Base-by-base conservation (phyloP, 2,888 invertebrate species). In the Xanthia togata region DNA sequence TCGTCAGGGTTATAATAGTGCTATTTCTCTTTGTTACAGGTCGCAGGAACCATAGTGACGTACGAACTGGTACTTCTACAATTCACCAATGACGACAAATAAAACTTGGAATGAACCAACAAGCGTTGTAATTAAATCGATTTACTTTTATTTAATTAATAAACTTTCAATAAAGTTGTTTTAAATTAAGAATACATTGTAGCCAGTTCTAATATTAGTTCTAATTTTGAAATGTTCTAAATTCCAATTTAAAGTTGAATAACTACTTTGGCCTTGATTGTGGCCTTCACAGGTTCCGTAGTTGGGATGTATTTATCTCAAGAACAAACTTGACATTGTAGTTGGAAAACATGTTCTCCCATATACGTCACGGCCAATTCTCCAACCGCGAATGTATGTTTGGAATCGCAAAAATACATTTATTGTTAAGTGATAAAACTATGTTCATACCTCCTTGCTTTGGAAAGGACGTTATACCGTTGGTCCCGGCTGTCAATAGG, bases 51-150 rank as follows among this genome's bases (percentile, higher is more conserved):
- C 0, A 91, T 95, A 70, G 89, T 94, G 3, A 95, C 95, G 0
- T 95, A 95, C 62, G 95, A 95, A 70, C 81, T 95, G 4, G 95
- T 95, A 0, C 85, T 95, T 11, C 81, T 95, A 5, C 95, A 95
- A 76, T 92, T 94, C 35, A 90, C 87, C 44, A 88, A 63, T 44
- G 80, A 84, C 12, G 81, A 86, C 44, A 44, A 72, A 23, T 73
- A 79, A 53, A 67, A 50, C 12, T 38, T 67, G 50, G 31, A 31
- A 63, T 44, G 31, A 53, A 20, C 23, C 12, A 14, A 26, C 11
- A 53, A 55, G 3, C 14, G 3, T 53, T 72, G 1, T 14, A 59
- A 50, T 47, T n/a, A 31, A 50, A 60, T 67, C 8, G 23, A 60
- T 50, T 26, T 12, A 80, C n/a, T 64, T 26, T 26, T 50, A 85